Conservation (phyloP, 2,113 vertebrate species). For the Deroptyus accipitrinus region DNA sequence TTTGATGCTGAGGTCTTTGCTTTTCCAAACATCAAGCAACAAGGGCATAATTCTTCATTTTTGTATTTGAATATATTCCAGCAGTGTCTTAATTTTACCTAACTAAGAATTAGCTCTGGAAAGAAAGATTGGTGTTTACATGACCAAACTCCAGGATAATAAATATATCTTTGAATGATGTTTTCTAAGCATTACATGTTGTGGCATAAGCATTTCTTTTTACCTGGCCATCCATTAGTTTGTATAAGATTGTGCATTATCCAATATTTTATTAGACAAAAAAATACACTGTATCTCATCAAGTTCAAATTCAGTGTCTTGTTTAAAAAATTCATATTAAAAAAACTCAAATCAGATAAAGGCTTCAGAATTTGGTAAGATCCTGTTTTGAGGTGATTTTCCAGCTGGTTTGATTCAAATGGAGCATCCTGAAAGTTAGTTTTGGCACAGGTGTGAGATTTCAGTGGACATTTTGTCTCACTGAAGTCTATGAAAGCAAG, state of each 20-base stretch:
- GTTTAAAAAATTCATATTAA: background rate
- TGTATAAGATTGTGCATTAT: background rate
- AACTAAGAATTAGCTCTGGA: background rate
- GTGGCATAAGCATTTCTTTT: background rate
- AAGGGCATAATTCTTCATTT: background rate
- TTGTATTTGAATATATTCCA: background rate
- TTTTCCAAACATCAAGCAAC: background rate
- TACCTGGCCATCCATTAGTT: background rate
- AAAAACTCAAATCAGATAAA: background rate
- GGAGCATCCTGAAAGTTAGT: background rate
- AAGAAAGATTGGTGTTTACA: background rate
- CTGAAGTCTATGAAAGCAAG: background rate
- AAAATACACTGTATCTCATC: background rate
- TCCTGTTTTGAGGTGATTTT: background rate
- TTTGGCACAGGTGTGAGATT: conserved; percentile 15
- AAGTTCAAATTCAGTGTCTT: background rate
- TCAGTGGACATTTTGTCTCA: background rate
- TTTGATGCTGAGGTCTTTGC: background rate
- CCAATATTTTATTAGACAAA: background rate
- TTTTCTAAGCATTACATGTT: background rate
- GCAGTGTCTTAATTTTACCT: background rate
- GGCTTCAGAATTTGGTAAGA: background rate
- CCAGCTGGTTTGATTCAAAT: background rate
- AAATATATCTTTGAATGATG: background rate
- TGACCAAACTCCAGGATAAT: background rate